Percentiles rank a stretch among this genome's conserved stretches.
Evolutionary conservation across 2,797 vertebrate species (phyloP).

Genomic region (Xerus rutilus): DNA sequence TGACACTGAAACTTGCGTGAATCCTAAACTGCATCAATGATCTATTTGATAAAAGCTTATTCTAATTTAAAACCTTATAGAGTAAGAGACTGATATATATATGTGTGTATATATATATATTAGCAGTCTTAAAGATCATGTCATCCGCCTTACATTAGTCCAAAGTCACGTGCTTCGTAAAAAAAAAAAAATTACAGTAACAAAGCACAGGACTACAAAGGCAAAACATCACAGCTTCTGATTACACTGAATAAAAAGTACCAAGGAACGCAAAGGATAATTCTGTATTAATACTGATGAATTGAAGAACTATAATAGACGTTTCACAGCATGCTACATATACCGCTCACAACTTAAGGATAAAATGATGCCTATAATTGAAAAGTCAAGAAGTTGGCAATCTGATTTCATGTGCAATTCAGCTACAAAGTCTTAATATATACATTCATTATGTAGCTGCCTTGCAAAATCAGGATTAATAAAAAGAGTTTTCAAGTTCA

Average conservation of each 20-base stretch:
- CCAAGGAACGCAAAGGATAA: conserved; percentile 86
- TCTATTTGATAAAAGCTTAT: conserved; percentile 88
- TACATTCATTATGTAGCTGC: conserved; percentile 90
- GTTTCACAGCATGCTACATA: conserved; percentile 89
- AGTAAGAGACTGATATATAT: conserved; percentile 84
- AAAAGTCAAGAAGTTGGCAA: conserved; percentile 86
- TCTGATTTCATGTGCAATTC: conserved; percentile 83
- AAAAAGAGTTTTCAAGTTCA: conserved; percentile 87
- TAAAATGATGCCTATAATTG: conserved; percentile 82
- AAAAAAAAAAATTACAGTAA: conserved; percentile 88
- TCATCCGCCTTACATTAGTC: conserved; percentile 86
- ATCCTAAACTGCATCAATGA: conserved; percentile 87
- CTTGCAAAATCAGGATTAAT: conserved; percentile 86
- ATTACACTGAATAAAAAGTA: conserved; percentile 88
- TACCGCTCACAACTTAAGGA: conserved; percentile 85
- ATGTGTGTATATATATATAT: conserved; percentile 59
- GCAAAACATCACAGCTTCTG: conserved; percentile 89
- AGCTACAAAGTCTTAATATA: conserved; percentile 86
- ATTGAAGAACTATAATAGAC: conserved; percentile 87
- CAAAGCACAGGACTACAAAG: conserved; percentile 89
- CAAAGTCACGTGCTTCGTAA: conserved; percentile 87
- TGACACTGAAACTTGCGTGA: conserved; percentile 86
- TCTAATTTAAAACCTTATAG: conserved; percentile 88
- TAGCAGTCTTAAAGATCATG: conserved; percentile 84
- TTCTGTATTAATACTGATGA: conserved; percentile 90